Evolutionary conservation across 1,140 invertebrate genomes (phyloP).

Genomic region (Macrocentrus cingulum): DNA sequence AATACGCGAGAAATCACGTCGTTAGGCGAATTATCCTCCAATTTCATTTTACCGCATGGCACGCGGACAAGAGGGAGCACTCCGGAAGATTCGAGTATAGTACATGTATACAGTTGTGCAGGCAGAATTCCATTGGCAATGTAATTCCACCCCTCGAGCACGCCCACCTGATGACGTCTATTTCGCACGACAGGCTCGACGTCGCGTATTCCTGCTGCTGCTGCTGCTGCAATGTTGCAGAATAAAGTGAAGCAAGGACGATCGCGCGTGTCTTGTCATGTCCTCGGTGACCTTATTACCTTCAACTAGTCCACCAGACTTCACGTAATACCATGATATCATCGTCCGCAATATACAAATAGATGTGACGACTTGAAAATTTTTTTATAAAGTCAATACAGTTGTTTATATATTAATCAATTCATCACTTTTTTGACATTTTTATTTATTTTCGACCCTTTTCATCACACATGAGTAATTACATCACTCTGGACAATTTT

Average conservation of each 20-base stretch:
- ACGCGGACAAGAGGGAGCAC: constrained; percentile 16
- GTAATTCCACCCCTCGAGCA: constrained; percentile 14
- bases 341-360: background rate
- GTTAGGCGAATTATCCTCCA: constrained; percentile 24
- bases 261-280: background rate
- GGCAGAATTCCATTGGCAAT: constrained; percentile 12
- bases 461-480: no score
- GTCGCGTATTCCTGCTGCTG: background rate
- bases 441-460: no score
- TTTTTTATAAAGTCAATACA: no score
- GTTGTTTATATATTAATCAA: no score
- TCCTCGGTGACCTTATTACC: background rate
- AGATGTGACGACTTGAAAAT: no score
- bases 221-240: background rate
- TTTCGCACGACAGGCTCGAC: constrained; percentile 14
- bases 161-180: constrained; percentile 8
- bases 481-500: no score
- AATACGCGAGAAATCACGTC: constrained; percentile 24
- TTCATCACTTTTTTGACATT: no score
- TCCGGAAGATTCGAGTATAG: background rate
- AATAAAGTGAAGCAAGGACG: no score
- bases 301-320: background rate
- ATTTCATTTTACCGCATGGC: constrained; percentile 13
- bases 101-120: constrained; percentile 13
- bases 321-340: background rate